Evolutionary conservation across 2,113 vertebrate species (phyloP).

Genomic region (Siniperca chuatsi): DNA sequence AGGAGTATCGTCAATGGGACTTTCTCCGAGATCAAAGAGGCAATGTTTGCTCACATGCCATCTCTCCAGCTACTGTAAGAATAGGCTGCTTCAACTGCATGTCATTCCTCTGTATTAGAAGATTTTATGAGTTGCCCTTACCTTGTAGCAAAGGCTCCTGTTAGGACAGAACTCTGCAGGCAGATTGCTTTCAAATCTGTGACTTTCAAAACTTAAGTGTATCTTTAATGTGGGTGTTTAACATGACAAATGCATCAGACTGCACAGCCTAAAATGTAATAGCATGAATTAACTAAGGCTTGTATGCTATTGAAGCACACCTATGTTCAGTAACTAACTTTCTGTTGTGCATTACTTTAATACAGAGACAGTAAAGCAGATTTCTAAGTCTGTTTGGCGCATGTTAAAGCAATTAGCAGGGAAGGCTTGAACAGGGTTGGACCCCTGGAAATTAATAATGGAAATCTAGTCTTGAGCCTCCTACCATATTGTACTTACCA

Average conservation of each 20-base stretch:
- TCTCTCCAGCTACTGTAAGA: slow-evolving; percentile 96
- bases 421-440: slow-evolving; percentile 8
- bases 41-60: slow-evolving; percentile 95
- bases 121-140: not conserved
- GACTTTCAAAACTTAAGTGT: not conserved
- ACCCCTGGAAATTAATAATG: slow-evolving; percentile 39
- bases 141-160: not conserved
- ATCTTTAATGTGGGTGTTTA: not conserved
- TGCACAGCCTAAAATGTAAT: not conserved
- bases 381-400: not conserved
- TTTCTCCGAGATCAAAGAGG: slow-evolving; percentile 95
- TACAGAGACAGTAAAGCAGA: not conserved
- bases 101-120: not conserved
- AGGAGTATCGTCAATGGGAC: slow-evolving; percentile 98
- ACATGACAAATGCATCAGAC: not conserved
- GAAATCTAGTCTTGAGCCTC: not conserved
- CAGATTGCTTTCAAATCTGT: not conserved
- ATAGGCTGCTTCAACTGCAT: not conserved
- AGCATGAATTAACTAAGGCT: not conserved
- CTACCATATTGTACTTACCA: not conserved
- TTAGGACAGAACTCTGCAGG: not conserved
- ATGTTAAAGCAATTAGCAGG: slow-evolving; percentile 7
- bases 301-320: not conserved
- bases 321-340: not conserved
- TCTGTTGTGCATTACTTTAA: not conserved